Percentiles rank a stretch among this genome's conserved stretches.
These are phyloP conservation scores for Drosophila ustulata DNA, from an alignment of 2,888 invertebrate genomes.

Conservation along the genomic window DNA sequence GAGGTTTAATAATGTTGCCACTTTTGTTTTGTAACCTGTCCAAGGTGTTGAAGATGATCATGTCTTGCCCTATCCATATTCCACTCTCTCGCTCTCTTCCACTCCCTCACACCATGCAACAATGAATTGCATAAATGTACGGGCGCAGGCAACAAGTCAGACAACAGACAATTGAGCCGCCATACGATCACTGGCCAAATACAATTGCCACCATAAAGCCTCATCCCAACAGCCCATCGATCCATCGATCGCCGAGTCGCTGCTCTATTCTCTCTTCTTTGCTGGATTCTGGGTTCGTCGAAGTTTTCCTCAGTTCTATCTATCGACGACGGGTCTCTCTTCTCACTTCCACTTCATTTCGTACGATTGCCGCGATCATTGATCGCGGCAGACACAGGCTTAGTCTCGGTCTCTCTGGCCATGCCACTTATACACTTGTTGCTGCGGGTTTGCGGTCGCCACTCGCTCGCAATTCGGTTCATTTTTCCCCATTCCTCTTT, in stretches of 20 bases:
- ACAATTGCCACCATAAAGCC: conserved; percentile 79
- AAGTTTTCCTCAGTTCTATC: conserved; percentile 47
- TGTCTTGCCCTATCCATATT: conserved; percentile 68
- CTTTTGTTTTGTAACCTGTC: conserved; percentile 85
- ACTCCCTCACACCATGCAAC: conserved; percentile 51
- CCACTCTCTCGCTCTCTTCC: conserved; percentile 13
- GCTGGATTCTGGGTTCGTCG: neutral
- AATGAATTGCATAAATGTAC: conserved; percentile 81
- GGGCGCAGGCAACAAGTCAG: conserved; percentile 47
- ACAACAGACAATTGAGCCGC: conserved; percentile 75
- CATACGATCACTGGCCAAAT: conserved; percentile 72
- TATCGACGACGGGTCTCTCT: conserved; percentile 25
- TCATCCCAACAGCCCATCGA: conserved; percentile 58
- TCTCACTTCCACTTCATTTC: conserved; percentile 52
- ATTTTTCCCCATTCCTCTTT: conserved; percentile 41
- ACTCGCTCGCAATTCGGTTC: conserved; percentile 76
- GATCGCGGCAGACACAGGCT: conserved; percentile 60
- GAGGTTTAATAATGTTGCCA: conserved; percentile 82
- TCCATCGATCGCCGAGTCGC: conserved; percentile 49
- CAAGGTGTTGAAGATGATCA: conserved; percentile 85
- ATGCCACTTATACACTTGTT: conserved; percentile 84
- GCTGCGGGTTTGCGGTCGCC: conserved; percentile 82
- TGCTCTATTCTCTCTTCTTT: neutral
- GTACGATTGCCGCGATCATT: conserved; percentile 83
- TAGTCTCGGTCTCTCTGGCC: conserved; percentile 34